Conservation (phyloP, 2,113 vertebrate genomes). For the Lycocorax pyrrhopterus region DNA sequence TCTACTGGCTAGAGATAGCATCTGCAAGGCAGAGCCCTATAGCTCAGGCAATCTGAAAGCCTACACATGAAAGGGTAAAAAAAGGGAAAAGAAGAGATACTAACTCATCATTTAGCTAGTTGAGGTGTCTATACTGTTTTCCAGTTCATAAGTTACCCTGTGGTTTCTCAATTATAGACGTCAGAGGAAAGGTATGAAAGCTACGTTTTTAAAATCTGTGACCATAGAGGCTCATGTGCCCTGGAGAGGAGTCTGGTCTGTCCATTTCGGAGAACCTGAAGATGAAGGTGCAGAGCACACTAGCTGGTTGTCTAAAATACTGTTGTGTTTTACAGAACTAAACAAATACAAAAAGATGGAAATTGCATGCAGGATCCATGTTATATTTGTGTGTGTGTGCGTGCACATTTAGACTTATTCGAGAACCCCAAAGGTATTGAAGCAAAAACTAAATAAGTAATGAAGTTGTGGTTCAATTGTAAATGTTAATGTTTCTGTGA, state of each 20-base stretch:
- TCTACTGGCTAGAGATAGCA: neutral
- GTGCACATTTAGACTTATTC: neutral
- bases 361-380: neutral
- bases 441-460: neutral
- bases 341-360: neutral
- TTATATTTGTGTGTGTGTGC: neutral
- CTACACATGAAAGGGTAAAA: neutral
- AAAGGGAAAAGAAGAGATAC: neutral
- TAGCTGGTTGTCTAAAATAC: neutral
- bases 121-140: neutral
- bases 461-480: slow-evolving; percentile 4
- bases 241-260: neutral
- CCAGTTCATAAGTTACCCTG: neutral
- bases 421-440: neutral
- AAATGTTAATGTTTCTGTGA: slow-evolving; percentile 13
- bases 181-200: neutral
- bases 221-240: neutral
- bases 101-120: neutral
- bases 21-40: neutral
- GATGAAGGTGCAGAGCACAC: neutral
- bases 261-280: neutral
- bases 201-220: neutral
- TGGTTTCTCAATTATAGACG: slow-evolving; percentile 23
- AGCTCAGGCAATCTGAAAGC: neutral
- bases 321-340: neutral